These are phyloP conservation scores for Rhizoglyphus robini DNA, from an alignment of 1,140 invertebrate species.

Conservation along the genomic window DNA sequence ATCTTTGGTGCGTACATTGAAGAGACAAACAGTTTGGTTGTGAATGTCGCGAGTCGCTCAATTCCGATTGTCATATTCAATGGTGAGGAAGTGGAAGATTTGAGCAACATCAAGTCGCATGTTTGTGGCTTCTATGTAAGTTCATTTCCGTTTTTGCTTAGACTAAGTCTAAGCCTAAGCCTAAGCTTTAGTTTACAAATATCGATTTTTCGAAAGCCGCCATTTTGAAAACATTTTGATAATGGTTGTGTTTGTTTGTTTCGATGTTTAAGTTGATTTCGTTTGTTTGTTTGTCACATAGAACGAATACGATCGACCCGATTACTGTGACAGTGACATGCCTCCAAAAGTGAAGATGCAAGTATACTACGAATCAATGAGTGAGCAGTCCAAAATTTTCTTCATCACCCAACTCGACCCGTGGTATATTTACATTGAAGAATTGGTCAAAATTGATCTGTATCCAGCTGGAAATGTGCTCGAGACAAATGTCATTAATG, in stretches of 20 bases:
- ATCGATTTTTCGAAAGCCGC: too few species aligned
- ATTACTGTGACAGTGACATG: constrained; percentile 8
- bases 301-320: constrained; percentile 18
- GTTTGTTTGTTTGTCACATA: too few species aligned
- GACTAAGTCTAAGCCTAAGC: too few species aligned
- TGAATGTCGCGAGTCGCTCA: neutral
- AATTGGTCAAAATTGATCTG: constrained; percentile 18
- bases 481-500: neutral
- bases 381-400: constrained; percentile 18
- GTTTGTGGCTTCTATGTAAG: constrained; percentile 14
- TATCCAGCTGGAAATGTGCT: constrained; percentile 16
- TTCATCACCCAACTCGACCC: constrained; percentile 15
- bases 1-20: neutral
- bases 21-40: neutral
- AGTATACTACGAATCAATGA: constrained; percentile 17
- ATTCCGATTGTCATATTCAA: constrained; percentile 12
- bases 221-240: too few species aligned
- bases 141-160: neutral
- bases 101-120: neutral
- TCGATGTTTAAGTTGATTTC: too few species aligned
- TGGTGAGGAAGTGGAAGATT: neutral
- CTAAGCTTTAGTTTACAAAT: too few species aligned
- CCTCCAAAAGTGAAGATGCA: constrained; percentile 7
- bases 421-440: constrained; percentile 15
- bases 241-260: too few species aligned